phyloP scores from a whole-genome alignment of 2,888 invertebrate genomes.

The Drosophila paranaensis region DNA sequence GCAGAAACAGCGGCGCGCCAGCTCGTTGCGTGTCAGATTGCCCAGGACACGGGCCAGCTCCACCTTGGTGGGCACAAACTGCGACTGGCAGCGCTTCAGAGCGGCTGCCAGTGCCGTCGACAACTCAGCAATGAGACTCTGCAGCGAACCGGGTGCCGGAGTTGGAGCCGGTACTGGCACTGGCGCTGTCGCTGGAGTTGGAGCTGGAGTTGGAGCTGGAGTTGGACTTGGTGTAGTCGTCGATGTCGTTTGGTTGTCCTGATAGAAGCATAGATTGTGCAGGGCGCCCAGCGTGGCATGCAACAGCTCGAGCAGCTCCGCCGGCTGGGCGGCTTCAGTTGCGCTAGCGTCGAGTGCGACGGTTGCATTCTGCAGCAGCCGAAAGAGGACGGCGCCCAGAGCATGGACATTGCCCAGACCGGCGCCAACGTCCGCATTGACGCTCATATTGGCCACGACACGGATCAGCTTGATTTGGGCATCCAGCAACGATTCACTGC shows the following conservation, averaged over 20 bases:
- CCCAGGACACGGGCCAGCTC: constrained; percentile 93
- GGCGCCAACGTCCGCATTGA: constrained; percentile 91
- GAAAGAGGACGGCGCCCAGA: constrained; percentile 84
- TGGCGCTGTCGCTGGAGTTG: no score
- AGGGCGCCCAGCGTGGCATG: constrained; percentile 92
- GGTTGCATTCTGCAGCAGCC: constrained; percentile 67
- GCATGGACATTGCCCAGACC: constrained; percentile 86
- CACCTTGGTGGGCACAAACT: constrained; percentile 83
- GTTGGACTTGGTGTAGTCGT: neutral
- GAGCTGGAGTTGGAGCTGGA: constrained; percentile 18
- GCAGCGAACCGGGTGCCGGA: constrained; percentile 76
- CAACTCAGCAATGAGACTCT: constrained; percentile 78
- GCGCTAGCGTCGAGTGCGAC: constrained; percentile 28
- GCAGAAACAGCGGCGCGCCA: constrained; percentile 88
- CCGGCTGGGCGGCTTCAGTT: constrained; percentile 65
- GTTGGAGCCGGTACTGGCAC: neutral
- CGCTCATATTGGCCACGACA: constrained; percentile 93
- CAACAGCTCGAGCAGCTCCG: constrained; percentile 89
- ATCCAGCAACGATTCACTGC: constrained; percentile 84
- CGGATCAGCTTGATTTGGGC: constrained; percentile 86
- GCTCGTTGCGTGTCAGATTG: constrained; percentile 90
- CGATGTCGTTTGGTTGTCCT: constrained; percentile 85
- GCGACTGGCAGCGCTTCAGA: constrained; percentile 70
- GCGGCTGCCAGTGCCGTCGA: constrained; percentile 75
- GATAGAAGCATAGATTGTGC: constrained; percentile 93